Evolutionary conservation across 1,140 invertebrate species (phyloP), one percentile per base, ranked within the genome.

Genomic region (Drosophila ambigua): DNA sequence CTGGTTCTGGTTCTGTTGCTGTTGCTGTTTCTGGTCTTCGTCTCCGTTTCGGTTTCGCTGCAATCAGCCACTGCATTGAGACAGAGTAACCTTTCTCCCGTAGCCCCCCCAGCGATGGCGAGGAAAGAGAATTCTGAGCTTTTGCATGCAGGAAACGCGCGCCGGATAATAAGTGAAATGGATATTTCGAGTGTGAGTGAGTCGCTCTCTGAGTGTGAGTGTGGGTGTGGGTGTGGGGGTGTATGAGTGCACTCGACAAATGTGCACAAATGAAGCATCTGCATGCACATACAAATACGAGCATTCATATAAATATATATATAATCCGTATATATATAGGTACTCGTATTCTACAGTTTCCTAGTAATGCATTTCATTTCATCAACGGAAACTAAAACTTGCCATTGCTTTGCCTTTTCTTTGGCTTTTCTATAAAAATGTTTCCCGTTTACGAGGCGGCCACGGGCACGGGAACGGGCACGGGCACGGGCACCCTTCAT

Each of bases 351-450:
- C 59, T 48, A 72, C 65, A 79, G 80, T 80, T 84, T 84, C 43
- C 16, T 50, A 72, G 76, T 80, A 85, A 85, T 85, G 81, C 81
- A 87, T 80, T 85, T 87, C 79, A 84, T 88, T 88, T 88, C 85
- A 77, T 81, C 83, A 75, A 68, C 82, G 82, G 82, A 87, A 87
- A 88, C 83, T 77, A 72, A 81, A 77, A 87, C 79, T 87, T 85
- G 82, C 77, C 54, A 79, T 71, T 79, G 65, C 54, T 84, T 67
- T 79, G 65, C 31, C 31, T 31, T 51, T 41, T 49, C 35, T 44
- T 35, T 35, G 8, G 53, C 8, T 53, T 57, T 43, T 24, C 49
- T 51, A 69, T 31, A 26, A 23, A 28, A 35, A 48, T 63, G 66
- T 39, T 49, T 53, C 54, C 45, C 46, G 48, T 44, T 41, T 53